These are phyloP conservation scores for Galeopsomyia nigrocyanea DNA, from an alignment of 2,888 invertebrate genomes.

Conservation along the genomic window DNA sequence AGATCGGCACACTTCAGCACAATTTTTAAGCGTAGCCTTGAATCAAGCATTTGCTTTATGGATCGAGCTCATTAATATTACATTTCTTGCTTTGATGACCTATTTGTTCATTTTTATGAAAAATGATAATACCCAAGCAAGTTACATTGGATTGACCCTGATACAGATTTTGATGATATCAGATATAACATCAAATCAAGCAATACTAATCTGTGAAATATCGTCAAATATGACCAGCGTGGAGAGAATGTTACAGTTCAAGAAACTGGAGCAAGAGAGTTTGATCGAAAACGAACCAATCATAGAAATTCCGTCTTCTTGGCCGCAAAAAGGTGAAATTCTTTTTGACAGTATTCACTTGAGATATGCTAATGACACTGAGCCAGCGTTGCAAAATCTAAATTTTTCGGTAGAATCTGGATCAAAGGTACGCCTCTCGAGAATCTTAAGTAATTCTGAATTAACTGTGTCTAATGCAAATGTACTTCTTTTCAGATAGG, in stretches of 20 bases:
- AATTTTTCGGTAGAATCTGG: slow-evolving; percentile 78
- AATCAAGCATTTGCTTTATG: too few relatives aligned
- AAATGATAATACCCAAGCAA: not conserved
- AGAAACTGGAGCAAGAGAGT: slow-evolving; percentile 80
- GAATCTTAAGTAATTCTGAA: not conserved
- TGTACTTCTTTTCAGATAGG: slow-evolving; percentile 72
- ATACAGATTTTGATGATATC: too few relatives aligned
- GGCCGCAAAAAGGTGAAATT: slow-evolving; percentile 80
- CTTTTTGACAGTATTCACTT: slow-evolving; percentile 76
- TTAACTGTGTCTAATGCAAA: not conserved
- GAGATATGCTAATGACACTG: slow-evolving; percentile 73
- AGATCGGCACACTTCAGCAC: too few relatives aligned
- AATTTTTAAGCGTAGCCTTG: too few relatives aligned
- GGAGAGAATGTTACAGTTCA: slow-evolving; percentile 85
- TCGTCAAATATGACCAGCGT: slow-evolving; percentile 69
- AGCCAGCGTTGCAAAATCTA: slow-evolving; percentile 82
- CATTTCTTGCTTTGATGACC: too few relatives aligned
- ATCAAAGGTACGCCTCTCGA: slow-evolving; percentile 74
- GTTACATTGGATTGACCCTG: too few relatives aligned
- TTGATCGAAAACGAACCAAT: slow-evolving; percentile 74
- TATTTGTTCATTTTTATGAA: too few relatives aligned
- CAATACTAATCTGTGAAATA: too few relatives aligned
- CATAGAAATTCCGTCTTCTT: slow-evolving; percentile 72
- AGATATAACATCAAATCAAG: too few relatives aligned
- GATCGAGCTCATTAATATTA: too few relatives aligned